A percentile compares a stretch with the other conserved stretches of the same genome.
Evolutionary conservation across 1,140 invertebrate species (phyloP).

Genomic region (Hycleus cichorii): DNA sequence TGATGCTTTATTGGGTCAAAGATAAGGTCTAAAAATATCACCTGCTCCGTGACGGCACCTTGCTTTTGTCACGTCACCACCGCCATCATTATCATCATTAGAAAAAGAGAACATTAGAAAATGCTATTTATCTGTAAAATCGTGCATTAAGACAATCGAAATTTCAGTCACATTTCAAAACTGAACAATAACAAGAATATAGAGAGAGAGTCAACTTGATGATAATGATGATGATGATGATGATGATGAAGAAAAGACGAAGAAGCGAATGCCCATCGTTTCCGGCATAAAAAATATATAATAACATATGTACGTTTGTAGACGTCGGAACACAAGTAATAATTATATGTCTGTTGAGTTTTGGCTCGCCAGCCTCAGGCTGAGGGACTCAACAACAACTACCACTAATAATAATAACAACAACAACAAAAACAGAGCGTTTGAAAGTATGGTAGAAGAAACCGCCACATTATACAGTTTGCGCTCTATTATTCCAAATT

Average conservation of each 20-base stretch:
- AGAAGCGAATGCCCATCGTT: slow-evolving; percentile 23
- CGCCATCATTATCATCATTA: no score
- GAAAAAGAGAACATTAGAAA: no score
- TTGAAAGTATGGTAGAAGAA: not conserved
- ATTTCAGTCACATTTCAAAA: slow-evolving; percentile 25
- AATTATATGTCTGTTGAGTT: slow-evolving; percentile 34
- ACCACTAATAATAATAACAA: not conserved
- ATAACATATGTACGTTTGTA: slow-evolving; percentile 29
- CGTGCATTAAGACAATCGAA: slow-evolving; percentile 19
- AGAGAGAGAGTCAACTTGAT: no score
- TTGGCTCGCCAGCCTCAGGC: slow-evolving; percentile 17
- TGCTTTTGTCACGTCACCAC: no score
- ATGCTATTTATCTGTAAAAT: no score
- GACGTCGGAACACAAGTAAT: slow-evolving; percentile 30
- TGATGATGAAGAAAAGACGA: no score
- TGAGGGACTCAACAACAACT: slow-evolving; percentile 19
- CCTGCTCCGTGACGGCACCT: no score
- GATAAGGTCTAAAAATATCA: no score
- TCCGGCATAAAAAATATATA: slow-evolving; percentile 37
- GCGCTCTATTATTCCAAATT: slow-evolving; percentile 16
- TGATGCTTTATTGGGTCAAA: no score
- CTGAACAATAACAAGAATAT: no score
- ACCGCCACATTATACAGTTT: slow-evolving; percentile 5
- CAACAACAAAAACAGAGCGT: not conserved
- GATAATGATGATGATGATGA: no score